Base-by-base conservation (phyloP, 2,797 vertebrate species). In the Buphagus erythrorhynchus region DNA sequence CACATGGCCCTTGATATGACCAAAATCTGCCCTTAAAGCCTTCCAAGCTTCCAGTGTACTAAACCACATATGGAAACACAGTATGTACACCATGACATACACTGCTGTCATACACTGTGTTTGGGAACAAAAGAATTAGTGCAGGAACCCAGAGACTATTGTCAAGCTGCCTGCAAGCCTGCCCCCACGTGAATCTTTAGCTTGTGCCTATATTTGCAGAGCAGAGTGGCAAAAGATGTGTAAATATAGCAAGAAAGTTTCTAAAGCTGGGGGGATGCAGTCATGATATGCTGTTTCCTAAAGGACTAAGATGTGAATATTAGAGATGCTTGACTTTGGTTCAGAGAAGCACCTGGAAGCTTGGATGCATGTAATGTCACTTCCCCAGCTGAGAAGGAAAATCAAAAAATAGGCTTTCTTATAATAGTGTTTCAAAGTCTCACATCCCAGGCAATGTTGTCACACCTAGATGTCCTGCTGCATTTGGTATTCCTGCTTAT, bases 271-370 rank as follows among this genome's bases (percentile, higher is more conserved):
- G 33, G 19, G 21, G 18, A 13, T 45, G 24, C 16, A 59, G 49
- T 36, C 48, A 13, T 48, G 45, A 14, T 25, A 19, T 8, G 28
- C 22, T 20, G 1, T 38, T 84, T 91, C 62, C 42, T 63, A 33
- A 42, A 84, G 21, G 14, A 52, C 46, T 59, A 17, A 62, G 20
- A 49, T 78, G 8, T 22, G 21, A 71, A 48, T 55, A 26, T 49
- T 57, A 35, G 24, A 86, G 40, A 61, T 52, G 38, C 24, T 86
- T 91, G 62, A 38, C 54, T 90, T 90, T 66, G 18, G 28, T 86
- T 92, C 74, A 75, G 77, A 61, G 51, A 75, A 82, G 54, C 54
- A 87, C 71, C 66, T 94, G 74, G 49, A 92, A 95, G 42, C 35
- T 86, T 72, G 25, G 49, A 68, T 76, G 9, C 9, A 2, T 75